Evolutionary conservation across 1,140 invertebrate species (phyloP), one percentile per base, ranked within the genome.

Genomic region (Lucilia cuprina): DNA sequence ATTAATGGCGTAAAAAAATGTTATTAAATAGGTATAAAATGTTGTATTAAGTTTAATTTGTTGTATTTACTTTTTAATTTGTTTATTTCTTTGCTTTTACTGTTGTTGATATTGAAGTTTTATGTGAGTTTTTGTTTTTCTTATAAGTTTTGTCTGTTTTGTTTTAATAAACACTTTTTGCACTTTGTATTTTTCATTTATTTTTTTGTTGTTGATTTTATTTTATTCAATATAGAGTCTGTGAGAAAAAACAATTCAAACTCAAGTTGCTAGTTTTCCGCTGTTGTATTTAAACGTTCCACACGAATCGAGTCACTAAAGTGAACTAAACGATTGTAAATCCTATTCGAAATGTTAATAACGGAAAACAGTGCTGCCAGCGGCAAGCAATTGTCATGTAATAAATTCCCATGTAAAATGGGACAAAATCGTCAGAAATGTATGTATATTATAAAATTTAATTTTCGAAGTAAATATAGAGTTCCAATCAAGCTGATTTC

Each of bases 261-360:
- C 50, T 65, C 34, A 10, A 65, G 49, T 55, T 82, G 60, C 47
- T 82, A 21, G 10, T 82, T 30, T 55, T 49, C 60, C 50, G 60
- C 65, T 65, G 10, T 65, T 30, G 30, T 65, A 35, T 82, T 10
- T 65, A 65, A 30, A 82, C 65, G 75, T 83, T 83, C 74, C 75
- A 65, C 75, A 85, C 55, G 74, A 65, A 55, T 78, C 84, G 84
- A 85, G 84, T 35, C 84, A 85, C 84, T 83, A 80, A 85, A 83
- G 84, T 85, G 84, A 85, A 85, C 84, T 85, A 82, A 85, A 77
- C 50, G 60, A 70, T 19, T 41, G 30, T 19, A 9, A 49, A 78
- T n/a, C 60, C 25, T 30, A 30, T 30, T 30, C 25, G 25, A 30
- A n/a, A 17, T 65, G 60, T 19, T 65, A 65, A 19, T 65, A 65